Conservation (phyloP, 1,140 invertebrate genomes). For the Neuroterus valhalla region DNA sequence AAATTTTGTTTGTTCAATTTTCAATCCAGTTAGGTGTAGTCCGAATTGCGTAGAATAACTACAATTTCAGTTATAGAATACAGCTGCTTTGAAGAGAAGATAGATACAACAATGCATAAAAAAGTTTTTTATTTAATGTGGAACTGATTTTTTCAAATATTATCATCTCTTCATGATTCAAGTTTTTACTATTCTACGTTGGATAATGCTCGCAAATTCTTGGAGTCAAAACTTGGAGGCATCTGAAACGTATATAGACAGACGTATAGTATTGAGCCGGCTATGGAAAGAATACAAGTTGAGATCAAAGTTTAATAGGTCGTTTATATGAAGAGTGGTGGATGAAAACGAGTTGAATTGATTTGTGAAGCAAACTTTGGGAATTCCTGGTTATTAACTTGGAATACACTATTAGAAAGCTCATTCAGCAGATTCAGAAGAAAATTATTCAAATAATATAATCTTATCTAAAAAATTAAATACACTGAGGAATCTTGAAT, state of each 20-base stretch:
- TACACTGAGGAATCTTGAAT: no score
- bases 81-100: no score
- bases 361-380: conserved; percentile 8
- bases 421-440: not conserved
- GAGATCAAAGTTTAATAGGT: conserved; percentile 17
- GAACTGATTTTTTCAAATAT: no score
- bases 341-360: not conserved
- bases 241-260: not conserved
- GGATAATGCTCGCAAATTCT: not conserved
- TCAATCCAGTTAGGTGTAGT: not conserved
- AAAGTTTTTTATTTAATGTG: no score
- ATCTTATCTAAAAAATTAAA: no score
- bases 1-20: conserved; percentile 25
- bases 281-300: conserved; percentile 12
- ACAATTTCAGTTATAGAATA: no score
- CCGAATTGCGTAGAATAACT: not conserved
- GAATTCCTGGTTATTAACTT: not conserved
- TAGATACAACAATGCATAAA: no score
- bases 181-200: not conserved
- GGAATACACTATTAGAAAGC: not conserved
- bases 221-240: not conserved
- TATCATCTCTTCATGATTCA: no score
- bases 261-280: not conserved
- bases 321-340: not conserved
- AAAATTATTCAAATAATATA: not conserved